phyloP scores from a whole-genome alignment of 2,888 invertebrate genomes.

The Caenorhabditis drosophilae region DNA sequence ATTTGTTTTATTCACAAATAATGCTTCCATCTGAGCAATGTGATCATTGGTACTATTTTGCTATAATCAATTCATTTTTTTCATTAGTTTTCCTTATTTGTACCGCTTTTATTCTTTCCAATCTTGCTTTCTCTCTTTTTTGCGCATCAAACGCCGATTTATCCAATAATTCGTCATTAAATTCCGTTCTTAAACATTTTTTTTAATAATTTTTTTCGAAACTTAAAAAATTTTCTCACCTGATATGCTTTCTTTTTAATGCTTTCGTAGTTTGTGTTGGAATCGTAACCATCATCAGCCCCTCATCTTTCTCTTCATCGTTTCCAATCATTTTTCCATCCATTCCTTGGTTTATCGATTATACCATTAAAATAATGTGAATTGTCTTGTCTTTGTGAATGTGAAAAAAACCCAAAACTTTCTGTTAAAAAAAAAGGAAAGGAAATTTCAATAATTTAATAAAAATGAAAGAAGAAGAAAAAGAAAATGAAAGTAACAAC shows the following conservation, averaged over 20 bases:
- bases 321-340: too few species aligned
- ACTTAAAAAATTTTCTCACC: conserved; percentile 9
- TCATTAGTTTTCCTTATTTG: conserved; percentile 5
- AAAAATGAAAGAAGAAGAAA: too few species aligned
- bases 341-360: too few species aligned
- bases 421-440: too few species aligned
- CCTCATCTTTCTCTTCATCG: conserved; percentile 10
- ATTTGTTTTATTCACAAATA: conserved; percentile 9
- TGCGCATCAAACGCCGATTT: conserved; percentile 41
- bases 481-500: too few species aligned
- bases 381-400: too few species aligned
- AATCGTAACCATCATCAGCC: conserved; percentile 21
- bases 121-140: conserved; percentile 48
- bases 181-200: conserved; percentile 36
- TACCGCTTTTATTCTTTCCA: conserved; percentile 49
- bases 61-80: conserved; percentile 2
- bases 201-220: neutral
- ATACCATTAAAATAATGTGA: too few species aligned
- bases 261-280: conserved; percentile 40
- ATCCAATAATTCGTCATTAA: conserved; percentile 29
- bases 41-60: conserved; percentile 30
- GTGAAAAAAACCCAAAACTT: too few species aligned
- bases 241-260: conserved; percentile 41
- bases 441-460: too few species aligned
- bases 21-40: conserved; percentile 38